Evolutionary conservation across 1,140 invertebrate genomes (phyloP), one percentile per base, ranked within the genome.

Genomic region (Whitmania pigra): DNA sequence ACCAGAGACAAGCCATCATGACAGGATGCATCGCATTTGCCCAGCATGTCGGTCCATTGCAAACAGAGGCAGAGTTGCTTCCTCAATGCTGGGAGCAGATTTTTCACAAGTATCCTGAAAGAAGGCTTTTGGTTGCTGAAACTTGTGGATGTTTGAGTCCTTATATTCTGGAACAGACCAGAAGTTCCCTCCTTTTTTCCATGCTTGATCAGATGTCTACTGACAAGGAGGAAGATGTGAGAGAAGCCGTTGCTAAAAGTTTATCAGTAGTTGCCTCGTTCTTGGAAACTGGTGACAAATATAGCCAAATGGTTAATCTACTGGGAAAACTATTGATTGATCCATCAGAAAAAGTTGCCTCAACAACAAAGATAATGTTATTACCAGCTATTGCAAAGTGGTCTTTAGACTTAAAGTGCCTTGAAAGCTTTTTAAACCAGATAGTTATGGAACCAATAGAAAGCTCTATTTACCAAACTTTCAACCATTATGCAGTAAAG

Each of bases 61-160:
- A 86, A 53, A 83, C 89, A 20, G 85, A 88, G 74, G 86, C 86
- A 74, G 88, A 89, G 78, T 83, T 90, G 66, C 80, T 90, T n/a
- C 88, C 88, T 1, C 85, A 89, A 73, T 89, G 88, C 77, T 90
- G 89, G 89, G 88, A 89, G 77, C 88, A 89, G 78, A 86, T 89
- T 74, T 87, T 85, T 73, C 87, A 89, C 77, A 88, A 88, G 77
- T 87, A 89, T 80, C 78, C 85, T 2, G 89, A 90, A 77, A 84
- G 87, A 76, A 82, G 89, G 70, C 78, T 89, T 29, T 77, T 91
- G 20, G 88, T 89, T 20, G 87, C 88, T 22, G 88, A 90, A 79
- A 87, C 88, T 53, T 90, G 88, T 79, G 86, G 86, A 6, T 85
- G 85, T n/a, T 79, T 91, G 71, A 86, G 88, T 55, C 87, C 88